A percentile compares a stretch with the other conserved stretches of the same genome.
Conservation (phyloP, 2,797 vertebrate species). For the Myotis myotis region DNA sequence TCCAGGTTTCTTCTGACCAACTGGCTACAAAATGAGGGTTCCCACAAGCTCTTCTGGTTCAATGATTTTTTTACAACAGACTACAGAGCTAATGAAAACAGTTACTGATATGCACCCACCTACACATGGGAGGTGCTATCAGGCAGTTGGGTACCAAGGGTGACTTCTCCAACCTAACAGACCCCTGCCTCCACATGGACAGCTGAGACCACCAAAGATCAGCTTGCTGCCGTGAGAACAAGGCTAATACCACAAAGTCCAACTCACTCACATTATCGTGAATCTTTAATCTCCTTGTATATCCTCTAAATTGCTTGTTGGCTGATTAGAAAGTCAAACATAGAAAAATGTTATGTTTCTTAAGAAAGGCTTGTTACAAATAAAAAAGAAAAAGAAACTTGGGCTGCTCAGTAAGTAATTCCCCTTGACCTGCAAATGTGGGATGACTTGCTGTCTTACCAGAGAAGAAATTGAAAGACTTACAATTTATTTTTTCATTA, state of each 20-base stretch:
- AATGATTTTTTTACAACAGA: background rate
- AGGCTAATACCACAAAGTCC: background rate
- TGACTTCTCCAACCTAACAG: background rate
- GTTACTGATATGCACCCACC: background rate
- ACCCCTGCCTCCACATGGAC: background rate
- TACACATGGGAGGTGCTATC: background rate
- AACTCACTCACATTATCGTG: background rate
- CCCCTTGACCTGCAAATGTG: background rate
- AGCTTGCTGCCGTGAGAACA: background rate
- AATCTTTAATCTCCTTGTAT: background rate
- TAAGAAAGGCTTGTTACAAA: background rate
- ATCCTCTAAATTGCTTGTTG: background rate
- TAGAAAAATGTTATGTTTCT: background rate
- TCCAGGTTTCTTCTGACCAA: background rate
- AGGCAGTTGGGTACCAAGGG: background rate
- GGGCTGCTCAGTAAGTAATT: background rate
- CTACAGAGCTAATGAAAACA: background rate
- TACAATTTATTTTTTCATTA: background rate
- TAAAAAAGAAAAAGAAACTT: background rate
- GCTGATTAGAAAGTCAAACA: background rate
- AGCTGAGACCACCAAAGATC: background rate
- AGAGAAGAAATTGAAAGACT: background rate
- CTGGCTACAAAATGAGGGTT: background rate
- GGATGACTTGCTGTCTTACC: background rate
- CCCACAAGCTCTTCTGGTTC: background rate